These are phyloP conservation scores for Xylophagus ater DNA, from an alignment of 2,888 invertebrate genomes.

Conservation along the genomic window DNA sequence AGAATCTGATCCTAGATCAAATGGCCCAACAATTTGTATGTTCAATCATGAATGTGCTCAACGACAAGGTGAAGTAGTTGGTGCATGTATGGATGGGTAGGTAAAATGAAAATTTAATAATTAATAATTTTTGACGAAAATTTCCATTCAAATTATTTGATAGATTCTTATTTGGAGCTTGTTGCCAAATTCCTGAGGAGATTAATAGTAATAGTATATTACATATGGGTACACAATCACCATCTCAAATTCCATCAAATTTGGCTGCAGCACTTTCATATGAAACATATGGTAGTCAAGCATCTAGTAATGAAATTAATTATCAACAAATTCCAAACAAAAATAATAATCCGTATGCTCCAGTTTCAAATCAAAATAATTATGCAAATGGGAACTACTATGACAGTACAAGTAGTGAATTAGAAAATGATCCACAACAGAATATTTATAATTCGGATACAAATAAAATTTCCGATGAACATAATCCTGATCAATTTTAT, in stretches of 20 bases:
- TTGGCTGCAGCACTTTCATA: conserved; percentile 22
- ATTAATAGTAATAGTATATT: conserved; percentile 36
- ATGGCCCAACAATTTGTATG: conserved; percentile 77
- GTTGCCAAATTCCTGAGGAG: conserved; percentile 61
- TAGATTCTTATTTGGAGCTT: conserved; percentile 75
- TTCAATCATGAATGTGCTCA: conserved; percentile 83
- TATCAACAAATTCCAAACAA: background rate
- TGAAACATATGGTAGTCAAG: conserved; percentile 24
- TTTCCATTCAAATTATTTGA: background rate
- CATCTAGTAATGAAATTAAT: background rate
- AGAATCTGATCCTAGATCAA: conserved; percentile 43
- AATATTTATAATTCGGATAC: conserved; percentile 5
- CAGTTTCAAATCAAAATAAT: background rate
- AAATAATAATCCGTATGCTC: background rate
- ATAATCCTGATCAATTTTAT: conserved; percentile 21
- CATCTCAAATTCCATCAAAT: conserved; percentile 27
- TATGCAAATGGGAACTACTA: conserved; percentile 5
- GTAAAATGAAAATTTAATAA: background rate
- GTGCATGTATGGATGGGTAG: conserved; percentile 78
- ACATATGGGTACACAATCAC: conserved; percentile 26
- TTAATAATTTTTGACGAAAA: background rate
- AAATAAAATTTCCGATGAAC: conserved; percentile 10
- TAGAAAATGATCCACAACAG: conserved; percentile 26
- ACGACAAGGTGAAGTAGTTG: conserved; percentile 70
- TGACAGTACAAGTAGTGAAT: conserved; percentile 17